Evolutionary conservation across 2,113 vertebrate species (phyloP), one percentile per base, ranked within the genome.

Genomic region (Martes martes): DNA sequence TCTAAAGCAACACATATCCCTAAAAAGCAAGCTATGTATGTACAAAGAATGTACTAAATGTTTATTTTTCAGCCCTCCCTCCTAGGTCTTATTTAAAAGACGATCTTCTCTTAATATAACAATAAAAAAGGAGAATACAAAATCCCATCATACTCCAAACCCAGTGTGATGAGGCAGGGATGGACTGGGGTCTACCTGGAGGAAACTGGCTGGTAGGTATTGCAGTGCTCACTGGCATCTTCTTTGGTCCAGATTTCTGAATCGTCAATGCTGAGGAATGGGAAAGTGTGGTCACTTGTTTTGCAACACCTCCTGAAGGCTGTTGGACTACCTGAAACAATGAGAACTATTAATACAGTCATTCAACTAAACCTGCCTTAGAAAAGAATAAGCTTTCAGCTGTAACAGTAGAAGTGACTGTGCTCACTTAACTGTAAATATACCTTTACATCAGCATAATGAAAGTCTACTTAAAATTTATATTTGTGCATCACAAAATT

Each of bases 311-410:
- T 97, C 98, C 98, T 11, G 98, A 90, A 61, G 99, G 97, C 52
- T 99, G 99, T 8, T 99, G 99, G 89, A 99, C 99, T 87, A 99
- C 98, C 99, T 99, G 97, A 59, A 97, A 97, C 39, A 98, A 65
- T 59, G 18, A 98, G 42, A 98, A 95, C 31, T 7, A 87, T 91
- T 79, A 97, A 28, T 4, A 21, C 0, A 91, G 76, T 97, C 79
- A 89, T 65, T 89, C 88, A 97, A 67, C n/a, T 82, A 95, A 55
- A 94, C 71, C 24, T 47, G 61, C 92, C 31, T 13, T 55, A 89
- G 94, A 84, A 92, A 97, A 11, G 24, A 36, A 80, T 0, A 28
- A 92, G 59, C 39, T 96, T 94, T 86, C 79, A 91, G 63, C 71
- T 94, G 39, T 95, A 94, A 98, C 59, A 91, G 95, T 31, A 95